Percentiles rank a stretch among this genome's conserved stretches.
Evolutionary conservation across 2,113 vertebrate genomes (phyloP).

Genomic region (Dipodomys spectabilis): DNA sequence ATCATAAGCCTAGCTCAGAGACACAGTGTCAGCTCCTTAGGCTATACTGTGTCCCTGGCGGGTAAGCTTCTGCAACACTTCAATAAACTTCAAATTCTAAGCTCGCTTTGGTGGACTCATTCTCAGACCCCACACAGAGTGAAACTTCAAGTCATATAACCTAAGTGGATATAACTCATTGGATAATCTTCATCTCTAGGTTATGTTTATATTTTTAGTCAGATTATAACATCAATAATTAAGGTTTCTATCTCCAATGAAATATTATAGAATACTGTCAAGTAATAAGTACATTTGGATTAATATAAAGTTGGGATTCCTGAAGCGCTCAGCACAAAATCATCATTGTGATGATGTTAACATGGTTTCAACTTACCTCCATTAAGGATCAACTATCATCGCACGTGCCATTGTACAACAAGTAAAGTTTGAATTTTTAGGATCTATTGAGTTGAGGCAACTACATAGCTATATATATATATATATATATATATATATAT

Average conservation of each 20-base stretch:
- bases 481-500: too few relatives aligned
- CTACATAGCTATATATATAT: background rate
- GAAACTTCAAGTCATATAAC: slow-evolving; percentile 45
- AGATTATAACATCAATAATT: slow-evolving; percentile 48
- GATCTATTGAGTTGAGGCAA: background rate
- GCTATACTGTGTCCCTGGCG: too few relatives aligned
- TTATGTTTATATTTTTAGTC: slow-evolving; percentile 25
- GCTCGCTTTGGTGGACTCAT: too few relatives aligned
- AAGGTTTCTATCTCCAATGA: background rate
- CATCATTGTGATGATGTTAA: background rate
- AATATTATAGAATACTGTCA: slow-evolving; percentile 6
- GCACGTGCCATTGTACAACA: background rate
- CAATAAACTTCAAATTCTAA: too few relatives aligned
- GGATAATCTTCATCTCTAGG: background rate
- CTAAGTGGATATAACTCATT: slow-evolving; percentile 18
- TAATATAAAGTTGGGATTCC: background rate
- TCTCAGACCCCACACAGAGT: background rate
- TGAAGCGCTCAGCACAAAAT: slow-evolving; percentile 18
- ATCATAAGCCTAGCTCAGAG: too few relatives aligned
- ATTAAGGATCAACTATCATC: background rate
- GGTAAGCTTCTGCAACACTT: too few relatives aligned
- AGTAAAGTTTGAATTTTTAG: background rate
- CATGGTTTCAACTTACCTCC: background rate
- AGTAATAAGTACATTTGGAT: slow-evolving; percentile 3
- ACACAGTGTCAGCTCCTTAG: too few relatives aligned